Evolutionary conservation across 2,797 vertebrate species (phyloP).

Genomic region (Psittacula derbiana): DNA sequence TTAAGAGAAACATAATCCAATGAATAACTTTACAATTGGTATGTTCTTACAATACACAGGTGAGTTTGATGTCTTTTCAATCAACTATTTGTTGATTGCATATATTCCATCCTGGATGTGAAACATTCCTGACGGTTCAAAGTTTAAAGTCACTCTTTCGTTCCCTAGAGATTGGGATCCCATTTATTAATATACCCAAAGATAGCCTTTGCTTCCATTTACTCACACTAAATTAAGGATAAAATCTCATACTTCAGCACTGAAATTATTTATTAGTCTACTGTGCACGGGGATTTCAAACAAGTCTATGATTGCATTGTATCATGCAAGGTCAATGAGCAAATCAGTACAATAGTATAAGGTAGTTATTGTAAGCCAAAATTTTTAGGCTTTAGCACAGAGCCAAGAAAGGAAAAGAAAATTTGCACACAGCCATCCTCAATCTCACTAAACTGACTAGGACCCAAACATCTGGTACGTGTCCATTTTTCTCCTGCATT

Average conservation of each 20-base stretch:
- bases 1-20: not conserved
- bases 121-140: not conserved
- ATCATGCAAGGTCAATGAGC: not conserved
- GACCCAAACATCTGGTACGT: not conserved
- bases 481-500: not conserved
- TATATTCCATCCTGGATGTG: not conserved
- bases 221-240: not conserved
- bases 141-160: not conserved
- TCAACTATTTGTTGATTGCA: not conserved
- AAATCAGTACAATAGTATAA: not conserved
- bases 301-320: not conserved
- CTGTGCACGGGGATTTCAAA: not conserved
- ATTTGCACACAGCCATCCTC: not conserved
- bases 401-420: not conserved
- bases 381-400: not conserved
- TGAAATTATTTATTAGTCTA: not conserved
- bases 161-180: not conserved
- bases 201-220: not conserved
- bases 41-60: not conserved
- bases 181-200: not conserved
- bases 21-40: not conserved
- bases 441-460: not conserved
- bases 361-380: not conserved
- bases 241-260: not conserved
- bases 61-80: not conserved